phyloP scores from a whole-genome alignment of 2,113 vertebrate species.

The Sturnus vulgaris region DNA sequence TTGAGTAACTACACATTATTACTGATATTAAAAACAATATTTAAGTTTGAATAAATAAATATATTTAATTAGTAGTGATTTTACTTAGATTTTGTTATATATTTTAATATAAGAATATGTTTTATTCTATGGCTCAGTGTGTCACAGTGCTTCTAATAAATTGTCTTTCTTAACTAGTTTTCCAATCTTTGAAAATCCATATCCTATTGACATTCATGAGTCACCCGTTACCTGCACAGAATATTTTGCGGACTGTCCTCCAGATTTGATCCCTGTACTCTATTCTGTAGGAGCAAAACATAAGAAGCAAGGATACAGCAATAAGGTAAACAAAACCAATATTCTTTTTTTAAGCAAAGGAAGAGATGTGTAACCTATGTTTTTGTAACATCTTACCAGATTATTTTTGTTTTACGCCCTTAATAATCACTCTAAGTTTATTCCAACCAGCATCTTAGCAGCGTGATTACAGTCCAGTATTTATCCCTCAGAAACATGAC shows the following conservation, averaged over 20 bases:
- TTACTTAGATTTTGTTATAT: not conserved
- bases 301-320: slow-evolving; percentile 97
- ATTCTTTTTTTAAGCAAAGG: not conserved
- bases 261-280: slow-evolving; percentile 93
- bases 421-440: not conserved
- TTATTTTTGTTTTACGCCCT: not conserved
- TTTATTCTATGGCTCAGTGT: slow-evolving; percentile 18
- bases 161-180: slow-evolving; percentile 82
- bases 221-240: slow-evolving; percentile 97
- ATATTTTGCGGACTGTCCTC: slow-evolving; percentile 96
- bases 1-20: not conserved
- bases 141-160: slow-evolving; percentile 63
- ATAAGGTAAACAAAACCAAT: slow-evolving; percentile 81
- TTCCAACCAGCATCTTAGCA: not conserved
- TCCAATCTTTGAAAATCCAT: slow-evolving; percentile 99
- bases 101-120: not conserved
- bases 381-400: not conserved
- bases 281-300: slow-evolving; percentile 97
- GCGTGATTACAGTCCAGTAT: not conserved
- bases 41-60: not conserved
- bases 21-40: not conserved
- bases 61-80: not conserved
- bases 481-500: not conserved
- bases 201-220: slow-evolving; percentile 97
- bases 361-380: not conserved